Evolutionary conservation across 2,113 vertebrate species (phyloP), one percentile per base, ranked within the genome.

Genomic region (Pionites leucogaster): DNA sequence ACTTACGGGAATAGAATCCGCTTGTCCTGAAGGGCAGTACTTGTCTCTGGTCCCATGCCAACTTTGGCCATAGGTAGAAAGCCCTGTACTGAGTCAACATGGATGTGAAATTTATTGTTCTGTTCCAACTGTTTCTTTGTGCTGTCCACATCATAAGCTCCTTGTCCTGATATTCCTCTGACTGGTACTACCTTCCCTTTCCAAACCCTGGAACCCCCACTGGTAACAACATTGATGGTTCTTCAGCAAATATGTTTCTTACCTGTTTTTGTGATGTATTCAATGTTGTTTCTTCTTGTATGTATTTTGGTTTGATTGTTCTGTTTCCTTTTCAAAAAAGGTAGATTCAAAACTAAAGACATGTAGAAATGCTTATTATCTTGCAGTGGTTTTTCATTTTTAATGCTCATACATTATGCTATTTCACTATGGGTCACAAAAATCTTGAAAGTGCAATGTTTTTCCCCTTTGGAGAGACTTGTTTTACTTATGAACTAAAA

Each of bases 181-280:
- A 74, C 31, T 92, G 88, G 74, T 93, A 96, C 88, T 91, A 67
- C 68, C 55, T 96, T 97, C 91, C 82, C 93, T 71, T 95, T 84
- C 42, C 93, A 96, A 96, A 96, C 88, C 77, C 94, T 94, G 90
- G 92, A 92, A 85, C 74, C 95, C 86, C 82, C 92, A 94, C 88
- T 97, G 95, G 94, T 97, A 96, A 96, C 92, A 96, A 94, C 86
- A 95, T 95, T 86, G 89, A 95, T 87, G 67, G 65, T 77, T 96
- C 88, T 96, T 95, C 63, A 96, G 95, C 96, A 96, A 67, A 88
- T 82, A 92, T 97, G 93, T 97, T 97, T 93, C 72, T 97, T 94
- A 70, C 88, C 88, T 97, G 92, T 96, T 92, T 82, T 92, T 96
- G 96, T 98, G 97, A 88, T 65, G 90, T 97, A 97, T 67, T 98